Evolutionary conservation across 1,140 invertebrate genomes (phyloP).

Genomic region (Drosophila guanche): DNA sequence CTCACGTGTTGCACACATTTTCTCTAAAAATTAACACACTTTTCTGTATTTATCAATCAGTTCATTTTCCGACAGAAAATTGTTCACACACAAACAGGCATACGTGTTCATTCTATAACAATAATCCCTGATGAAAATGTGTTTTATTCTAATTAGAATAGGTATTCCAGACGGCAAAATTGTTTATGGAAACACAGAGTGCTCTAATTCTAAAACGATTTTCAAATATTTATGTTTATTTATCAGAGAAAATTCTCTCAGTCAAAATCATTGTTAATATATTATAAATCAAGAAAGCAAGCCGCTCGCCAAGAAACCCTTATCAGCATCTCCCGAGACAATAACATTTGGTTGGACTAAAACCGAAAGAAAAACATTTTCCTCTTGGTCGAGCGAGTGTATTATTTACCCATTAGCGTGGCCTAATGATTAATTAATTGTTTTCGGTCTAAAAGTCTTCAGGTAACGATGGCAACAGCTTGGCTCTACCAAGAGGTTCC

Average conservation of each 20-base stretch:
- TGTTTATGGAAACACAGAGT: too few species aligned
- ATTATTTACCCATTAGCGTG: conserved; percentile 44
- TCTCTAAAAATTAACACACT: conserved; percentile 1
- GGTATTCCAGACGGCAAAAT: neutral
- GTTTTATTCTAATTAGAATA: conserved; percentile 2
- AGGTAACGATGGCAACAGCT: conserved; percentile 32
- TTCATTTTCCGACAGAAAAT: too few species aligned
- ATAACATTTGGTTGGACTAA: neutral
- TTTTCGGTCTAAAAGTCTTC: conserved; percentile 30
- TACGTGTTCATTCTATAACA: neutral
- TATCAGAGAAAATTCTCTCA: too few species aligned
- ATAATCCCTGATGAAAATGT: too few species aligned
- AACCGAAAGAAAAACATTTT: neutral
- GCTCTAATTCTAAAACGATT: too few species aligned
- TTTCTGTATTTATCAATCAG: too few species aligned
- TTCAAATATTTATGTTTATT: too few species aligned
- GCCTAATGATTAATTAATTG: conserved; percentile 63
- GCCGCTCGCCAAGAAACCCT: too few species aligned
- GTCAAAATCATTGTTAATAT: too few species aligned
- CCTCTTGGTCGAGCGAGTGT: conserved; percentile 5
- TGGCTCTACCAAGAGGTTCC: conserved; percentile 7
- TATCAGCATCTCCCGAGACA: too few species aligned
- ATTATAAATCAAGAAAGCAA: too few species aligned
- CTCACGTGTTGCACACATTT: conserved; percentile 3
- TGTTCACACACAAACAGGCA: neutral